Evolutionary conservation across 1,140 invertebrate genomes (phyloP).

Genomic region (Macrotrachela quadricornifera): DNA sequence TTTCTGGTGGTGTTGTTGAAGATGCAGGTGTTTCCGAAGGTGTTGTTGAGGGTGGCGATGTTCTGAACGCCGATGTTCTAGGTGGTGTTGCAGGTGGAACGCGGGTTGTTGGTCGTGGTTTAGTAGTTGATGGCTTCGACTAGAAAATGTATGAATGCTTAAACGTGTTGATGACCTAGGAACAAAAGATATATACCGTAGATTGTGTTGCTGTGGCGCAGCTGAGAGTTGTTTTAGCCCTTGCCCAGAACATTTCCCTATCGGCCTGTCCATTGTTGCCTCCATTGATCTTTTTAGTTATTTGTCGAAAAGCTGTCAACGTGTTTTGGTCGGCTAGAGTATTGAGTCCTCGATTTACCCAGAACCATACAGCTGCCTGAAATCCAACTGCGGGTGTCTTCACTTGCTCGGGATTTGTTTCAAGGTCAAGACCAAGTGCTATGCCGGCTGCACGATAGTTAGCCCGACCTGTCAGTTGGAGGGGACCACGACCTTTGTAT

Average conservation of each 20-base stretch:
- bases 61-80: too few relatives aligned
- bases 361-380: background rate
- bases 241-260: background rate
- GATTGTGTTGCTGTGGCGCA: background rate
- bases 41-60: too few relatives aligned
- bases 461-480: background rate
- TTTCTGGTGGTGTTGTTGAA: too few relatives aligned
- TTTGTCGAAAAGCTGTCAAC: background rate
- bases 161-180: too few relatives aligned
- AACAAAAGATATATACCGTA: too few relatives aligned
- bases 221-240: background rate
- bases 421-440: background rate
- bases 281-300: background rate
- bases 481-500: background rate
- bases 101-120: too few relatives aligned
- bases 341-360: background rate
- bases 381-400: background rate
- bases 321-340: background rate
- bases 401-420: background rate
- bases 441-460: background rate
- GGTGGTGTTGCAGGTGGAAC: too few relatives aligned
- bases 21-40: too few relatives aligned
- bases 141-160: too few relatives aligned
- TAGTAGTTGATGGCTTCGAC: too few relatives aligned
- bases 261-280: background rate